Conservation (phyloP, 2,888 invertebrate genomes). For the Antheraea yamamai region DNA sequence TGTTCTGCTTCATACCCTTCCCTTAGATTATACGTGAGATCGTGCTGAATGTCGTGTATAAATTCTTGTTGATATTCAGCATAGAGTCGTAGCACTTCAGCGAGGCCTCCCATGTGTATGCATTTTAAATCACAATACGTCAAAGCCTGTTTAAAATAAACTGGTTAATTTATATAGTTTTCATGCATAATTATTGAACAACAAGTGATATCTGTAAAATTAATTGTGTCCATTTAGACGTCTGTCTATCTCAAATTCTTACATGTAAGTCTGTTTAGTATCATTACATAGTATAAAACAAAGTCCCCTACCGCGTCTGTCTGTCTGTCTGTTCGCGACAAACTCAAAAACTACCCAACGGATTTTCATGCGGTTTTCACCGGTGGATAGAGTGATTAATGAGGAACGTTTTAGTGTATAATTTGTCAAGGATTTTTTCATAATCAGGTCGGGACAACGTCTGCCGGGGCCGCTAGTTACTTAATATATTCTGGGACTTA, state of each 20-base stretch:
- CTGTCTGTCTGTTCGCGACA: too few species aligned
- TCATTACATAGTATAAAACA: too few species aligned
- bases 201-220: neutral
- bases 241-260: neutral
- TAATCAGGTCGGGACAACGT: too few species aligned
- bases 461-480: too few species aligned
- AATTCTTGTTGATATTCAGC: conserved; percentile 98
- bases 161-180: neutral
- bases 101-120: conserved; percentile 94
- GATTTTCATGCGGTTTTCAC: too few species aligned
- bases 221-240: too few species aligned
- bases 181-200: neutral
- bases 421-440: too few species aligned
- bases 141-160: conserved; percentile 84
- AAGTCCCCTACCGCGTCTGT: too few species aligned
- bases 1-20: conserved; percentile 96
- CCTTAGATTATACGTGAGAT: conserved; percentile 95
- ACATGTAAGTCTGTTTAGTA: neutral
- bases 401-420: too few species aligned
- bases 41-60: conserved; percentile 96
- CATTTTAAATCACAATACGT: conserved; percentile 98
- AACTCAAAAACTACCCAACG: too few species aligned
- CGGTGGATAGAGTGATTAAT: too few species aligned
- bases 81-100: conserved; percentile 93
- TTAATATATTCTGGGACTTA: too few species aligned